Conservation (phyloP, 2,797 vertebrate species). For the Mormyrus proboscirostris region DNA sequence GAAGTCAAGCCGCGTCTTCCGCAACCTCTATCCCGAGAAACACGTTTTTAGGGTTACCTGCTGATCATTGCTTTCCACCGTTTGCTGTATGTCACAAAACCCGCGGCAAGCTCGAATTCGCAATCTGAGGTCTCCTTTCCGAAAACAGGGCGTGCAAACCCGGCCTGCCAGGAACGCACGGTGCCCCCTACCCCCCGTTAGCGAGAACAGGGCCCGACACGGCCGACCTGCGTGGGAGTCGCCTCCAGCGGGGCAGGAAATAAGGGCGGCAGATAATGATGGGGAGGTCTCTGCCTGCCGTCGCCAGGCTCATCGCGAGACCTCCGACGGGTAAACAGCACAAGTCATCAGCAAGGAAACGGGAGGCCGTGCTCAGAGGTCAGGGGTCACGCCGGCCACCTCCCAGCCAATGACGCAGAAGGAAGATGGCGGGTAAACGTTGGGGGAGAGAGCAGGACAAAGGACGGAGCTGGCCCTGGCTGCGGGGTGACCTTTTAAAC, state of each 20-base stretch:
- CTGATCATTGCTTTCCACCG: not conserved
- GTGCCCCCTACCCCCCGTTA: not conserved
- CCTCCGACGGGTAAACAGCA: not conserved
- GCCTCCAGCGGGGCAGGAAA: not conserved
- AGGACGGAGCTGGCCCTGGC: slow-evolving; percentile 26
- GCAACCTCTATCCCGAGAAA: not conserved
- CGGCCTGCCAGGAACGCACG: not conserved
- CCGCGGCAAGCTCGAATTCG: no score
- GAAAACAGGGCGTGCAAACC: not conserved
- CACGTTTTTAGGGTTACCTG: not conserved
- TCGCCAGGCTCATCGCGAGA: not conserved
- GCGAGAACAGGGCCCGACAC: not conserved
- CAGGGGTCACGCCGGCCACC: not conserved
- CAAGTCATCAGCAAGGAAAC: not conserved
- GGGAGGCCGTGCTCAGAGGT: not conserved
- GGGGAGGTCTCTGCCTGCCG: not conserved
- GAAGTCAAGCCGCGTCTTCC: not conserved
- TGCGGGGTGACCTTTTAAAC: slow-evolving; percentile 65
- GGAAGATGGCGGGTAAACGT: slow-evolving; percentile 18
- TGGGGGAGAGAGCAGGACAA: not conserved
- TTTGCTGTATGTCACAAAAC: no score
- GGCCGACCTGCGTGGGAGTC: not conserved
- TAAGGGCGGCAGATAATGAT: not conserved
- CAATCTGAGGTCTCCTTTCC: not conserved
- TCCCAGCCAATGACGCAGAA: not conserved